These are phyloP conservation scores for Anarsia innoxiella DNA, from an alignment of 2,888 invertebrate species.

Conservation along the genomic window DNA sequence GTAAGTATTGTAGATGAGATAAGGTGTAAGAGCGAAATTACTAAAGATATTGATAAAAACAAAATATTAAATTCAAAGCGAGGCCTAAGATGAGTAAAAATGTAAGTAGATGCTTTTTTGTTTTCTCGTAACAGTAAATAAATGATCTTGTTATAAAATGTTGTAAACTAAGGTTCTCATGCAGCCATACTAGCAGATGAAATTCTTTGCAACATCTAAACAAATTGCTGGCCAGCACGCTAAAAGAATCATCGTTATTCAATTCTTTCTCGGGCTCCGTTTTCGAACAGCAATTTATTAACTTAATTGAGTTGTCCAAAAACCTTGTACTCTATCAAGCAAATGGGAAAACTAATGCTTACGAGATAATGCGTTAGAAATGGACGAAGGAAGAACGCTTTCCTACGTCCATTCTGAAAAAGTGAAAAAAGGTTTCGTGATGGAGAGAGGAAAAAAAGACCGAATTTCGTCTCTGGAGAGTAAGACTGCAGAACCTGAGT, in stretches of 20 bases:
- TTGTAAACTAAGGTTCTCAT: no score
- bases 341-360: slow-evolving; percentile 65
- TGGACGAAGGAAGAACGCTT: slow-evolving; percentile 59
- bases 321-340: slow-evolving; percentile 51
- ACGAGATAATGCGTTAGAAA: slow-evolving; percentile 71
- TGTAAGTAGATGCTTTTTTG: no score
- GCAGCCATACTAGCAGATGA: no score
- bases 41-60: background rate
- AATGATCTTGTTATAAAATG: no score
- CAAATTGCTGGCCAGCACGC: no score
- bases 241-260: no score
- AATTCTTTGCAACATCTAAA: no score
- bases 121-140: no score
- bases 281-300: slow-evolving; percentile 26
- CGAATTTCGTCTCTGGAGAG: slow-evolving; percentile 72
- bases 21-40: background rate
- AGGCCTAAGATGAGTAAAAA: no score
- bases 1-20: no score
- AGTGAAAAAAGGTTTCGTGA: slow-evolving; percentile 66
- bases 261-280: background rate
- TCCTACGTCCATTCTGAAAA: slow-evolving; percentile 64
- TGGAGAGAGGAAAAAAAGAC: slow-evolving; percentile 68
- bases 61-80: no score
- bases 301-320: slow-evolving; percentile 55
- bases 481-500: slow-evolving; percentile 68